Base-by-base conservation (phyloP, 2,797 vertebrate genomes). In the Scleropages formosus region DNA sequence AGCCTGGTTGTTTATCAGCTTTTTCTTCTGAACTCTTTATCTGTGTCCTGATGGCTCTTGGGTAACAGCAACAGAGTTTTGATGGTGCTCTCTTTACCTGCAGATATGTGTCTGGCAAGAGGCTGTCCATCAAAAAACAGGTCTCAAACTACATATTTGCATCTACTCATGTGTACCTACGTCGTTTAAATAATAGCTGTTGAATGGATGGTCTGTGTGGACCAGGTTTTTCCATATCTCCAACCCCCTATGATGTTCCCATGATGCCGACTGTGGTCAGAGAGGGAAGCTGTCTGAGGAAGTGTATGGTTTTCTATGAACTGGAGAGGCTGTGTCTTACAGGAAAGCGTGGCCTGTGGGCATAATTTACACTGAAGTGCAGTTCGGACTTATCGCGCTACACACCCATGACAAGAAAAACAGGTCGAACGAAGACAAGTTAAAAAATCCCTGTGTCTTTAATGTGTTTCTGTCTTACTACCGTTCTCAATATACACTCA, bases 291-390 rank as follows among this genome's bases (percentile, higher is more conserved):
- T 15, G 18, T 16, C 8, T 27, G 62, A 75, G 75, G 70, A 77
- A 73, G 69, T 72, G 7, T 61, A 72, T 20, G 62, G 70, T 77
- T 66, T 73, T 77, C 51, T 77, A 77, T 77, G 53, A 77, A 71
- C 69, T 73, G 20, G 10, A 73, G 39, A 60, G 49, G 72, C 49
- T 53, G 27, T 10, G 13, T 26, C 27, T 73, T 66, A 72, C 62
- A 65, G 62, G 75, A 73, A 73, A 65, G 49, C 26, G 22, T 18
- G 44, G 56, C 49, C 31, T 26, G 46, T 56, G 63, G 62, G 61
- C 44, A 24, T 77, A 61, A n/a, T 77, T 69, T 62, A 63, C 44
- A 16, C 18, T 62, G 31, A 70, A n/a, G 27, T 62, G 16, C 39
- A 63, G 26, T 15, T 68, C 44, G 22, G 46, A 49, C 66, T 68